Evolutionary conservation across 2,888 invertebrate species (phyloP).

Genomic region (Amblyjoppa proteus): DNA sequence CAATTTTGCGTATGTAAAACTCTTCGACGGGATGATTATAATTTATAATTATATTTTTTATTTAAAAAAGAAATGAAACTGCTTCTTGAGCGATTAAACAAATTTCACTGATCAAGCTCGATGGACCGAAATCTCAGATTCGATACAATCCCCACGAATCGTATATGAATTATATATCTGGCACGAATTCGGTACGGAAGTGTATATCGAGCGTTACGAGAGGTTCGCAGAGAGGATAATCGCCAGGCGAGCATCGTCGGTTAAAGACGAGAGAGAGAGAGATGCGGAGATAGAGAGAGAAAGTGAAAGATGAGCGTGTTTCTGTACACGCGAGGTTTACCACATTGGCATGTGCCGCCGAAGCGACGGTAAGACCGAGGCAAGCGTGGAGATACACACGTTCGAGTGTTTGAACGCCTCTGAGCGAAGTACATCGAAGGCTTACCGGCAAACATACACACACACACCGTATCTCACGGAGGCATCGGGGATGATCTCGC

Average conservation of each 20-base stretch:
- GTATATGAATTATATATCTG: background rate
- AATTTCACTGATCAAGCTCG: background rate
- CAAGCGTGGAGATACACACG: constrained; percentile 9
- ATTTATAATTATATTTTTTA: background rate
- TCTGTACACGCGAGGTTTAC: constrained; percentile 1
- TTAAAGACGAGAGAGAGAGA: background rate
- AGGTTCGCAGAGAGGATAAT: constrained; percentile 23
- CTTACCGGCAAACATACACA: background rate
- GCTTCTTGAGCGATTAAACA: background rate
- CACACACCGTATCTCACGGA: background rate
- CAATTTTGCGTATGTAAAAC: background rate
- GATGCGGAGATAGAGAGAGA: background rate
- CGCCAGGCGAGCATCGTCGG: constrained; percentile 9
- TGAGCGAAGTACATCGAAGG: constrained; percentile 8
- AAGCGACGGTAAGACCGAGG: constrained; percentile 10
- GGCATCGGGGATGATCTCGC: constrained; percentile 16
- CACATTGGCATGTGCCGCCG: background rate
- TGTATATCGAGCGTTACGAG: background rate
- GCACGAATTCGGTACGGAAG: background rate
- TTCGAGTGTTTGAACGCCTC: constrained; percentile 33
- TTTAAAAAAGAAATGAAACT: background rate
- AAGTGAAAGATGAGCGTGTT: background rate
- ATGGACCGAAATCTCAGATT: background rate
- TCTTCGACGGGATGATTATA: background rate
- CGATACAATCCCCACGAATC: background rate